Conservation (phyloP, 2,113 vertebrate genomes). For the Sinocyclocheilus maitianheensis region DNA sequence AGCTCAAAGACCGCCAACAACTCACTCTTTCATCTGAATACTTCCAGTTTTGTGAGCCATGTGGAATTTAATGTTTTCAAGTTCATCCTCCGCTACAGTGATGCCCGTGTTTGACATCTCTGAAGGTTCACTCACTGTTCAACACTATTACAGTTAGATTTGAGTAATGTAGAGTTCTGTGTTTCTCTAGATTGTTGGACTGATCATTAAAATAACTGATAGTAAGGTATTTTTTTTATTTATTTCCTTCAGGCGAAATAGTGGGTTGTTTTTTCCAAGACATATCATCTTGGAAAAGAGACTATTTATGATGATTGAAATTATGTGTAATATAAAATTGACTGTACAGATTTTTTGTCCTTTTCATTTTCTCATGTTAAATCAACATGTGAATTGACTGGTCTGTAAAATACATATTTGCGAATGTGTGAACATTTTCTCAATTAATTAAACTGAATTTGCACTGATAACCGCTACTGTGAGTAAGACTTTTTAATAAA, state of each 20-base stretch:
- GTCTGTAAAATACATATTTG: slow-evolving; percentile 37
- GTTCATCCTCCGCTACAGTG: neutral
- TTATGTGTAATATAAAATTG: slow-evolving; percentile 1
- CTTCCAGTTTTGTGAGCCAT: slow-evolving; percentile 1
- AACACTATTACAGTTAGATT: neutral
- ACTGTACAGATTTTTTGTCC: slow-evolving; percentile 43
- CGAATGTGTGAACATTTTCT: slow-evolving; percentile 63
- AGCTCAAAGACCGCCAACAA: neutral
- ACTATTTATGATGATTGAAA: slow-evolving; percentile 70
- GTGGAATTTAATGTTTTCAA: slow-evolving; percentile 11
- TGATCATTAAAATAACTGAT: neutral
- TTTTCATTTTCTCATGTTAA: slow-evolving; percentile 39
- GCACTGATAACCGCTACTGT: slow-evolving; percentile 59
- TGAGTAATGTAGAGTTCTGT: neutral
- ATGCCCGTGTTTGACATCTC: neutral
- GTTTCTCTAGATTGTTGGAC: neutral
- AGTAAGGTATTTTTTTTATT: neutral
- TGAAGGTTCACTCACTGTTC: slow-evolving; percentile 4
- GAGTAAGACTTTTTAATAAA: slow-evolving; percentile 12
- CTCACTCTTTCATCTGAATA: slow-evolving; percentile 1
- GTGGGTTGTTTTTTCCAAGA: slow-evolving; percentile 74
- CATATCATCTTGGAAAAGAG: slow-evolving; percentile 75
- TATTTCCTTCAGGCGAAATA: slow-evolving; percentile 65
- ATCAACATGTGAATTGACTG: slow-evolving; percentile 31
- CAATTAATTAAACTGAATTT: slow-evolving; percentile 68